These are phyloP conservation scores for Formica exsecta DNA, from an alignment of 1,140 invertebrate genomes.

Conservation along the genomic window DNA sequence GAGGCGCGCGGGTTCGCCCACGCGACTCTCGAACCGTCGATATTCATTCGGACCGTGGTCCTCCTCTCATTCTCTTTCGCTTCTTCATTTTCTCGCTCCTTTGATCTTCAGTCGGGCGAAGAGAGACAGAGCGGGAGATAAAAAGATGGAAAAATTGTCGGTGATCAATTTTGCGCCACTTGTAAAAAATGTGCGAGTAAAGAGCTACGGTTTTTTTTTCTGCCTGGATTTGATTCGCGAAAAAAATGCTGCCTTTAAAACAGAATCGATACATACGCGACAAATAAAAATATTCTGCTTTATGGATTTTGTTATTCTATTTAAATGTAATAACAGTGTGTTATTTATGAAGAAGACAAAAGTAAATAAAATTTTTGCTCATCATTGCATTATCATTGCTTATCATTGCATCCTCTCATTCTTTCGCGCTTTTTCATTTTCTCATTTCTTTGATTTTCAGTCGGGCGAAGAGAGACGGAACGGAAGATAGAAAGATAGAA, in stretches of 20 bases:
- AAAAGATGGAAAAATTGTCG: slow-evolving; percentile 60
- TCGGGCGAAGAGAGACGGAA: not conserved
- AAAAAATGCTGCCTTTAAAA: slow-evolving; percentile 62
- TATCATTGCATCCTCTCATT: not conserved
- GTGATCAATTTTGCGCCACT: slow-evolving; percentile 66
- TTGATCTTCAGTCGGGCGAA: not conserved
- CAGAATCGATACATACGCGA: slow-evolving; percentile 31
- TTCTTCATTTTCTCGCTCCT: slow-evolving; percentile 18
- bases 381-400: not conserved
- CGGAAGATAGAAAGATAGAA: slow-evolving; percentile 26
- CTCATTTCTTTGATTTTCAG: not conserved
- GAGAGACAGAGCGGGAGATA: not conserved
- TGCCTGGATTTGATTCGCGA: slow-evolving; percentile 54
- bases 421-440: slow-evolving; percentile 14
- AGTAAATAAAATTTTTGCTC: not conserved
- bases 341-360: not conserved
- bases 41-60: slow-evolving; percentile 44
- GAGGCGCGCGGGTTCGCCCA: slow-evolving; percentile 77
- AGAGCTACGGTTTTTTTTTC: slow-evolving; percentile 17
- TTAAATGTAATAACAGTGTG: not conserved
- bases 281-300: slow-evolving; percentile 48
- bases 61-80: slow-evolving; percentile 1
- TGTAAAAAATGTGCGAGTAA: slow-evolving; percentile 61
- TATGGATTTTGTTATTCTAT: slow-evolving; percentile 8
- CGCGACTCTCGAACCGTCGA: slow-evolving; percentile 76